Conservation (phyloP, 2,888 invertebrate genomes). For the Pasiphila rectangulata region DNA sequence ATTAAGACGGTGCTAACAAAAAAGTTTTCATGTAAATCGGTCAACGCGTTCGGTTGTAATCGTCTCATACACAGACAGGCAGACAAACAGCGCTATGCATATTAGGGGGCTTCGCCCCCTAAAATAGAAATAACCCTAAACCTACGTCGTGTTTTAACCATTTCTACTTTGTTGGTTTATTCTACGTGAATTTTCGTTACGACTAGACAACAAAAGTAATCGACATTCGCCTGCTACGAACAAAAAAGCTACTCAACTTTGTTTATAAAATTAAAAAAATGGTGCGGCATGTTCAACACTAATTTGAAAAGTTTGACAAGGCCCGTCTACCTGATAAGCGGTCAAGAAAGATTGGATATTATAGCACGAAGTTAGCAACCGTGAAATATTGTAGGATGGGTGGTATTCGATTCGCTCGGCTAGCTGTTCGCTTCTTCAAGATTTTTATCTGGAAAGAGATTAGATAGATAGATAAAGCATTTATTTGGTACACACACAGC, state of each 20-base stretch:
- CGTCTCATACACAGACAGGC: no score
- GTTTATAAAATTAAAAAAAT: constrained; percentile 45
- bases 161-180: no score
- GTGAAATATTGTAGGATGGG: constrained; percentile 53
- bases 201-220: constrained; percentile 1
- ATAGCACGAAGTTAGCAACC: constrained; percentile 59
- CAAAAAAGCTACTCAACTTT: constrained; percentile 34
- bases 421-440: constrained; percentile 44
- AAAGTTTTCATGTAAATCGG: no score
- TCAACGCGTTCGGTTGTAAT: no score
- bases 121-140: no score
- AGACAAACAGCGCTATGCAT: no score
- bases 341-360: constrained; percentile 61
- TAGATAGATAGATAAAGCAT: no score
- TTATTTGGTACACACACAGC: no score
- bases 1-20: no score
- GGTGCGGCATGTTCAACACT: constrained; percentile 53
- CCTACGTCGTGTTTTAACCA: no score
- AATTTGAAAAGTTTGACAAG: constrained; percentile 70
- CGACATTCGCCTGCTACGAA: constrained; percentile 23
- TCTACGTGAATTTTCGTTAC: not conserved
- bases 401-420: constrained; percentile 43
- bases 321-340: constrained; percentile 66
- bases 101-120: no score
- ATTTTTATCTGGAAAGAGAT: constrained; percentile 38